These are phyloP conservation scores for Pyralis farinalis DNA, from an alignment of 2,888 invertebrate species.

Conservation along the genomic window DNA sequence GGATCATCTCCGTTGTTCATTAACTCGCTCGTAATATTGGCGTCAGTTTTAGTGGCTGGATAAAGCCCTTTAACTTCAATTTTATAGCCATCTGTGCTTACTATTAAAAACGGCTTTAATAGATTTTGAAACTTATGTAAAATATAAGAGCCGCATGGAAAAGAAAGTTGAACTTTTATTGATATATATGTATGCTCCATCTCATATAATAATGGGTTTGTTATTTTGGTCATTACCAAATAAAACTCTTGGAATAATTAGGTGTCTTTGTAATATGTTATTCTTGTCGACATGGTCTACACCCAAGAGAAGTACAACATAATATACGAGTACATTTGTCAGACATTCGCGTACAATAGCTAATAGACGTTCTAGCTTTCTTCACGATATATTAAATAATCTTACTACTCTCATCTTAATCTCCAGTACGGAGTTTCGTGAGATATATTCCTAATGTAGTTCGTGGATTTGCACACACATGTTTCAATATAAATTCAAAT, in stretches of 20 bases:
- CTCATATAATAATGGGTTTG: constrained; percentile 10
- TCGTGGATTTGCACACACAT: constrained; percentile 9
- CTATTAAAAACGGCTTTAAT: no score
- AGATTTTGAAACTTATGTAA: no score
- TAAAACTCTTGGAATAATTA: constrained; percentile 12
- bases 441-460: constrained; percentile 14
- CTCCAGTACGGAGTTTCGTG: constrained; percentile 16
- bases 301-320: constrained; percentile 14
- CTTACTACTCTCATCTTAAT: constrained; percentile 17
- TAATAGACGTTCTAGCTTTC: constrained; percentile 12
- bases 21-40: no score
- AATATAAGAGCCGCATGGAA: background rate
- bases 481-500: background rate
- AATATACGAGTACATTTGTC: constrained; percentile 15
- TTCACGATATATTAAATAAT: constrained; percentile 16
- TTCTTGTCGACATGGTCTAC: constrained; percentile 14
- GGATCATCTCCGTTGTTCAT: no score
- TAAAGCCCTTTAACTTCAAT: no score
- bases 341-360: constrained; percentile 12
- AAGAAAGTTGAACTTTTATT: constrained; percentile 15
- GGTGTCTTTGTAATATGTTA: constrained; percentile 12
- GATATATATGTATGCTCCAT: constrained; percentile 16
- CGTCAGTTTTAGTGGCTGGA: no score
- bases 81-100: no score
- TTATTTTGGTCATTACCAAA: constrained; percentile 13